Conservation (phyloP, 2,888 invertebrate species). For the Orchestes rusci region DNA sequence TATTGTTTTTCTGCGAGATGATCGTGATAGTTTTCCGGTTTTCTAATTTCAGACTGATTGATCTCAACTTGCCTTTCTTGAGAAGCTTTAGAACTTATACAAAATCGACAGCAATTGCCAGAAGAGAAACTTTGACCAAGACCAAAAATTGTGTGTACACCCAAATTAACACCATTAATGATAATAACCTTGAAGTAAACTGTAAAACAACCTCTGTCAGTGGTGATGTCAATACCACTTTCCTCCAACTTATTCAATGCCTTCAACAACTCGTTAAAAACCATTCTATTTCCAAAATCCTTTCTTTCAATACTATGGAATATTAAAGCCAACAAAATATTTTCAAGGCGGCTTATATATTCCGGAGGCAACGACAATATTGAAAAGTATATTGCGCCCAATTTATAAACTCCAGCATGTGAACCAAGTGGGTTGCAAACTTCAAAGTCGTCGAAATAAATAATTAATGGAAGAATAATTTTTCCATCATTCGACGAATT, state of each 20-base stretch:
- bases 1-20: no score
- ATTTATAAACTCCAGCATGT: neutral
- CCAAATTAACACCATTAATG: slow-evolving; percentile 27
- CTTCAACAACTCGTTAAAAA: slow-evolving; percentile 12
- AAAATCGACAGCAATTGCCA: slow-evolving; percentile 19
- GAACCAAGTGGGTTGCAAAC: slow-evolving; percentile 3
- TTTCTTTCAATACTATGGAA: slow-evolving; percentile 15
- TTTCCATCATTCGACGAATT: neutral
- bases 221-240: slow-evolving; percentile 12
- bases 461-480: neutral
- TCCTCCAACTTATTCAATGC: slow-evolving; percentile 11
- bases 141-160: slow-evolving; percentile 27
- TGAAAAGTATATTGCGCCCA: neutral
- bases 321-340: slow-evolving; percentile 17
- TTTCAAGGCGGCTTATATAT: slow-evolving; percentile 10
- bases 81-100: slow-evolving; percentile 10
- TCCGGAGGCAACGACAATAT: slow-evolving; percentile 13
- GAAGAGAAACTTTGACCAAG: slow-evolving; percentile 21
- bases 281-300: slow-evolving; percentile 15
- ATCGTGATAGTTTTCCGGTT: no score
- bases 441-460: slow-evolving; percentile 6
- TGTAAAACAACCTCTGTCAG: slow-evolving; percentile 7
- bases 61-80: no score
- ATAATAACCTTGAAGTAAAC: slow-evolving; percentile 21
- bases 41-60: no score